Evolutionary conservation across 2,888 invertebrate genomes (phyloP), one percentile per base, ranked within the genome.

Genomic region (Tenthredo notha): DNA sequence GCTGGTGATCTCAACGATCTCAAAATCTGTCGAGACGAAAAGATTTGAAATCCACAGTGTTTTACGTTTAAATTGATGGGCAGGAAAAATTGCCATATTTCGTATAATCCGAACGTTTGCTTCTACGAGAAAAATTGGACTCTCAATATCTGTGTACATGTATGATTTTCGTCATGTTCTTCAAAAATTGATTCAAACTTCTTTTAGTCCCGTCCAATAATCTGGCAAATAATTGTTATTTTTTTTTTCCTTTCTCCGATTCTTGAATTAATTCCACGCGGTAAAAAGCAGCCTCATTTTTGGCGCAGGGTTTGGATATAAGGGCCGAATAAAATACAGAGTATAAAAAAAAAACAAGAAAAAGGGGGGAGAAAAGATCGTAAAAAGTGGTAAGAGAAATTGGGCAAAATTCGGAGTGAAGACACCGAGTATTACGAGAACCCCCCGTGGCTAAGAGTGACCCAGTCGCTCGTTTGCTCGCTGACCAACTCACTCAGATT

Each of bases 401-500:
- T 80, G 58, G 61, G 61, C 80, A 80, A 61, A 80, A 80, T 61
- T 37, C 15, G 12, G 61, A 37, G 61, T 37, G 25, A 37, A 40
- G 61, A 80, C 18, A 40, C 33, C 61, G 80, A 50, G 61, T 40
- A 58, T 80, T 80, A 80, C 80, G 37, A 61, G 80, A 61, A 80
- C 47, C 80, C 75, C 80, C 80, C 61, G 80, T 80, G 80, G 80
- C 80, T 80, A 80, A 61, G 80, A 80, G 80, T 80, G 80, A 80
- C 80, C 80, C 58, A 61, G 80, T 61, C 80, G 77, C 50, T 77
- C 50, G 77, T 54, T 77, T 54, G 54, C 50, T 33, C 29, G 77
- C 77, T 37, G 40, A 77, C 77, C 86, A 77, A 85, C 15, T 85
- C 85, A 86, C 86, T 86, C 75, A 88, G 87, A 89, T 89, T 88